Base-by-base conservation (phyloP, 2,797 vertebrate species). In the Otolemur crassicaudatus region DNA sequence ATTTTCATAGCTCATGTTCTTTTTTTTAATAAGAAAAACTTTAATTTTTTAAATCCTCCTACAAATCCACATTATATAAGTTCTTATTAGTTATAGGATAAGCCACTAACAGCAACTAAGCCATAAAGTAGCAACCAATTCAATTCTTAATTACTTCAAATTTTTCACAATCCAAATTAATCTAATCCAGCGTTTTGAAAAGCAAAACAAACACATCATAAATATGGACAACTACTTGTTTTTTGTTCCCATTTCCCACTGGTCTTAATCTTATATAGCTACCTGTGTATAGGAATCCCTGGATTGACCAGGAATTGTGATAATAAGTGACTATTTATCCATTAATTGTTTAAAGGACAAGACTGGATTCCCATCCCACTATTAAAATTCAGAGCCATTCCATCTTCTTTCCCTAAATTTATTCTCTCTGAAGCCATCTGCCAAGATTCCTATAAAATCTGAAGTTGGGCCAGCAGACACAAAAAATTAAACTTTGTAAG, bases 381-480 rank as follows among this genome's bases (percentile, higher is more conserved):
- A 40, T 46, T 49, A 80, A 89, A 80, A 40, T 69, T 92, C 34
- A 70, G 73, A 4, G 9, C 7, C 20, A 58, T 90, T 25, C 58
- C 22, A 69, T 69, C 14, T 82, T 79, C 16, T 87, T 75, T 92
- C 6, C 11, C 31, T 72, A 94, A 83, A 77, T 7, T 75, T 31
- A 29, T 67, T 85, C 67, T 77, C 61, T 81, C 31, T 31, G 67
- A 72, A 12, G 8, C 3, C 8, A 75, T 75, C 29, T 67, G 23
- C 11, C 58, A 93, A 1, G 0, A 81, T 88, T 90, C 11, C 40
- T 83, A 85, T 58, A 90, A 76, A 90, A 87, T 67, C 34, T 91
- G 61, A 97, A 83, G 60, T 93, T 94, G n/a, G 5, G 9, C 3
- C 46, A 88, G 10, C 53, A 85, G 60, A 87, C 77, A 95, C 46